Evolutionary conservation across 2,113 vertebrate species (phyloP).

Genomic region (Corythornis cristatus): DNA sequence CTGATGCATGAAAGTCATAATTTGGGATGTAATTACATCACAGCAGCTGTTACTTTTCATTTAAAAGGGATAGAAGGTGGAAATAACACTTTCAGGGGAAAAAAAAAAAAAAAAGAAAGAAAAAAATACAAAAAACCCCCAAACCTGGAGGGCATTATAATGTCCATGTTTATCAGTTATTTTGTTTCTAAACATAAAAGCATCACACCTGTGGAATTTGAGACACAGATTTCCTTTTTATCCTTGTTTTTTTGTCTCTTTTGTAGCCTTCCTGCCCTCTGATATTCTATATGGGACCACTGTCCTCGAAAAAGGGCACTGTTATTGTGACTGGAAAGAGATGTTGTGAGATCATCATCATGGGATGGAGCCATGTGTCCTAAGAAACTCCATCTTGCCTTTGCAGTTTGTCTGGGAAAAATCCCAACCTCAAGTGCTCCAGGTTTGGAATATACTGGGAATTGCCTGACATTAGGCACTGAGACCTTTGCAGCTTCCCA

Average conservation of each 20-base stretch:
- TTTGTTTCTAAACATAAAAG: not conserved
- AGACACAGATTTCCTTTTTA: not conserved
- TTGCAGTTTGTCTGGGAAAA: not conserved
- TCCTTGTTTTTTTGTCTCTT: not conserved
- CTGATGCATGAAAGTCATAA: not conserved
- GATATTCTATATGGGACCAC: not conserved
- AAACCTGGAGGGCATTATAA: not conserved
- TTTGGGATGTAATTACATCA: not conserved
- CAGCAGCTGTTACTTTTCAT: not conserved
- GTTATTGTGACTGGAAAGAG: not conserved
- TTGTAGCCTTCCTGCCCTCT: not conserved
- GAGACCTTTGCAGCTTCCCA: not conserved
- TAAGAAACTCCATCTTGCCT: not conserved
- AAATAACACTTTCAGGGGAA: not conserved
- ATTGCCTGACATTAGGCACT: accelerated
- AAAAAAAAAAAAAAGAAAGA: too few relatives aligned
- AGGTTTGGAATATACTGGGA: not conserved
- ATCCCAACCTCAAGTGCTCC: not conserved
- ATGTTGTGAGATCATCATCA: accelerated
- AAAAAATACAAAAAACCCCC: too few relatives aligned
- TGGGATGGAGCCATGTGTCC: not conserved
- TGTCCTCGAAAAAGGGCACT: not conserved
- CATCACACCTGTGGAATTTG: not conserved
- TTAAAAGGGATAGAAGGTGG: not conserved
- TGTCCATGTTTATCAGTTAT: not conserved